These are phyloP conservation scores for Ophion slaviceki DNA, from an alignment of 2,888 invertebrate genomes.

Conservation along the genomic window DNA sequence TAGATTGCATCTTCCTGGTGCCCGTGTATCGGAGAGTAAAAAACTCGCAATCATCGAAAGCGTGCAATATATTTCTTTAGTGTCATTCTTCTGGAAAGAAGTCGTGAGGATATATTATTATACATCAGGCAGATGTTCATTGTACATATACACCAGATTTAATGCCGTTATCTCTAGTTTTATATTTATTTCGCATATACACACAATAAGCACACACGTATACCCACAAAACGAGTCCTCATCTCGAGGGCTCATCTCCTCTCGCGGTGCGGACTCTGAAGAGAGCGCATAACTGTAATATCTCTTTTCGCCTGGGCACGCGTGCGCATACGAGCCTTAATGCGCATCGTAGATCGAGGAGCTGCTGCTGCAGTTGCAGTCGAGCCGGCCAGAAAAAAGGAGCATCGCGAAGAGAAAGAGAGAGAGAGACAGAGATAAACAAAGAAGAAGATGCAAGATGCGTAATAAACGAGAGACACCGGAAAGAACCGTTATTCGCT, in stretches of 20 bases:
- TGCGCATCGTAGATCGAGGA: conserved; percentile 50
- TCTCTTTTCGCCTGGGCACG: conserved; percentile 70
- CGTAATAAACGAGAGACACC: conserved; percentile 55
- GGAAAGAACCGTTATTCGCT: conserved; percentile 55
- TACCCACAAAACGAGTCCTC: conserved; percentile 77
- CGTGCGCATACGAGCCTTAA: conserved; percentile 64
- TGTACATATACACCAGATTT: conserved; percentile 67
- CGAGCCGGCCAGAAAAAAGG: conserved; percentile 31
- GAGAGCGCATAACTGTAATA: conserved; percentile 79
- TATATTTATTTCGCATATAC: conserved; percentile 13
- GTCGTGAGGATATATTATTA: conserved; percentile 37
- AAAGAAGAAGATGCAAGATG: conserved; percentile 38
- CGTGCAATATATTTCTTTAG: conserved; percentile 9
- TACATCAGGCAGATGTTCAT: conserved; percentile 66
- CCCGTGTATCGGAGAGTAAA: not conserved
- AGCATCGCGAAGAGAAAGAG: conserved; percentile 25
- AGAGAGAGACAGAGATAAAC: conserved; percentile 46
- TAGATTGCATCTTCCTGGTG: not conserved
- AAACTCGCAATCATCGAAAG: conserved; percentile 19
- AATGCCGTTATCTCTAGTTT: conserved; percentile 81
- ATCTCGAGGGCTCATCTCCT: conserved; percentile 69
- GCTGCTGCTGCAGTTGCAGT: conserved; percentile 52
- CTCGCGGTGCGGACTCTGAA: conserved; percentile 34
- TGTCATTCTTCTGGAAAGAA: conserved; percentile 38
- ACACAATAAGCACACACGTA: not conserved